Base-by-base conservation (phyloP, 2,888 invertebrate genomes). In the Cryptocheilus praepositus region DNA sequence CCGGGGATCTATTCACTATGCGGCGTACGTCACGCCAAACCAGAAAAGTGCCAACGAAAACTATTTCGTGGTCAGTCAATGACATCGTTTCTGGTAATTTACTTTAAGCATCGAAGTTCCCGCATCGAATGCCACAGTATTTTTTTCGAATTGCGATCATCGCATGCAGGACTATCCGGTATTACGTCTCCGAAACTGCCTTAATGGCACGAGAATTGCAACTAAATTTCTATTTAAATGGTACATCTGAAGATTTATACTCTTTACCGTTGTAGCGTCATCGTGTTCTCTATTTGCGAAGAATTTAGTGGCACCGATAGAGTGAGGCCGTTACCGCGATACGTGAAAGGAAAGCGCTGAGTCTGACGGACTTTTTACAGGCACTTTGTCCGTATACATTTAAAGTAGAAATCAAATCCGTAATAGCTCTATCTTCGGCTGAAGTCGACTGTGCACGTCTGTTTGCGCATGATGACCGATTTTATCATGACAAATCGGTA, bases 341-440 rank as follows among this genome's bases (percentile, higher is more conserved):
- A 36, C 36, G 36, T 46, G 43, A 25, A 21, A 54, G 61, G 36
- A 80, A 80, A 80, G 60, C 73, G 74, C 73, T 74, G 73, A 70
- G 73, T 64, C 63, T 58, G 64, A 67, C 68, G 60, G 55, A 73
- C 72, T 73, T 78, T 79, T 81, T 80, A 80, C 60, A 71, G 71
- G 56, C 71, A 66, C 74, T 80, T 76, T 60, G 16, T 49, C 8
- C 63, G 52, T 64, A 56, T 63, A 58, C 64, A 46, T 80, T 80
- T 76, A 70, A 74, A 67, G 60, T 63, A 64, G 76, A 72, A 80
- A 79, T 80, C 80, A 79, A 80, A 80, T 74, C 71, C 64, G 67
- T 76, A 79, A 81, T 77, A 76, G 80, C 64, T 70, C 73, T 55
- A 68, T 80, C 64, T 55, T 46, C 54, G 64, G 63, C 21, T 58